Evolutionary conservation across 2,797 vertebrate species (phyloP), one percentile per base, ranked within the genome.

Genomic region (Squalus acanthias): DNA sequence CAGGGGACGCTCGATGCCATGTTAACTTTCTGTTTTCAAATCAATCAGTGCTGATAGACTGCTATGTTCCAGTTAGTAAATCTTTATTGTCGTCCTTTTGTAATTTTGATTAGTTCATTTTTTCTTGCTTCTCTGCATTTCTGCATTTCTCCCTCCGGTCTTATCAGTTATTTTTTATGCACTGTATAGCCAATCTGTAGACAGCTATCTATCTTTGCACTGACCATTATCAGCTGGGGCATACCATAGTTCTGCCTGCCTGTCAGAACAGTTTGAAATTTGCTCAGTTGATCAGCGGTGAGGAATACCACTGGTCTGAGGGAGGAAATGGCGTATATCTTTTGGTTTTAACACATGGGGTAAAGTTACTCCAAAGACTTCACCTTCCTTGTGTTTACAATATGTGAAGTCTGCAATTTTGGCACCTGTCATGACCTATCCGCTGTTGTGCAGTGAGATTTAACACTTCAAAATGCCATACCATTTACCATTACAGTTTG

Each of bases 301-400:
- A 53, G 39, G 69, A 74, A 20, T 74, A 20, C 22, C 50, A 57
- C 39, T 57, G 24, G 46, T 74, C 1, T 57, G 12, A 50, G 46
- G 15, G 67, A 53, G 69, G 67, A 95, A 74, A 9, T 74, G 50
- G 12, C 20, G 50, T 33, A 15, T 74, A 1, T 95, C 46, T 24
- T 26, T 95, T 72, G 93, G 15, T 74, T 95, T 95, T 63, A 92
- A 92, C 57, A 92, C 57, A n/a, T 92, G 57, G 57, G 65, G 29
- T 92, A 92, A 92, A 63, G 15, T n/a, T n/a, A 65, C 93, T 46
- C 20, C 20, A 3, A 69, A 94, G 67, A 94, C 39, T 94, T 50
- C 39, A 72, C 12, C n/a, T 94, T 26, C 15, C 24, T 57, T 95
- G 50, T 22, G 26, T n/a, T 57, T 57, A 76, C 24, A 57, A 72